These are phyloP conservation scores for Monochamus alternatus DNA, from an alignment of 2,888 invertebrate genomes.

Conservation along the genomic window DNA sequence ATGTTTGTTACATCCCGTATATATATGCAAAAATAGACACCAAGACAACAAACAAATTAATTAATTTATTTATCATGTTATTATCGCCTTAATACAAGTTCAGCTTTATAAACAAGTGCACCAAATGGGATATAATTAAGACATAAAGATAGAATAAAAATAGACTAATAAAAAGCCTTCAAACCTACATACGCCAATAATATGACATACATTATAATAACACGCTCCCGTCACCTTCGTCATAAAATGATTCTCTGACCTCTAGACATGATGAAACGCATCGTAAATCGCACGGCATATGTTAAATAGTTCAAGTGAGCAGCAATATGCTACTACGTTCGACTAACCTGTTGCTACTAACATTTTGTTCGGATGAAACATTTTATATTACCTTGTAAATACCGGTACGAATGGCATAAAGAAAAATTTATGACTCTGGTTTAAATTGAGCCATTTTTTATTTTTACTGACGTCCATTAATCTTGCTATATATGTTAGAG, in stretches of 20 bases:
- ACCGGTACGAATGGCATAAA: not conserved
- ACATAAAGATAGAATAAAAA: too few species aligned
- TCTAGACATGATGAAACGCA: not conserved
- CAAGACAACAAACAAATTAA: too few species aligned
- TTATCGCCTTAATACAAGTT: too few species aligned
- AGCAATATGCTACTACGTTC: slow-evolving; percentile 7
- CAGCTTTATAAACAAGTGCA: too few species aligned
- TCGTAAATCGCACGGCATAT: not conserved
- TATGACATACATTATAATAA: not conserved
- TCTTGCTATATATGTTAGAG: not conserved
- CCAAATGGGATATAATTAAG: too few species aligned
- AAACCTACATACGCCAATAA: not conserved
- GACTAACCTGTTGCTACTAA: slow-evolving; percentile 25
- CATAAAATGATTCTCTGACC: not conserved
- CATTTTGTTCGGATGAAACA: not conserved
- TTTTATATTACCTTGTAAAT: slow-evolving; percentile 18
- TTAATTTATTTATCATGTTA: too few species aligned
- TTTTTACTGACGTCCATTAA: not conserved
- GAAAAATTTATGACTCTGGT: slow-evolving; percentile 9
- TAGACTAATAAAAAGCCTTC: too few species aligned
- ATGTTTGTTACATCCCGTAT: too few species aligned
- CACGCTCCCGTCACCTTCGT: not conserved
- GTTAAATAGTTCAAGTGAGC: slow-evolving; percentile 10
- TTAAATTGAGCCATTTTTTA: not conserved
- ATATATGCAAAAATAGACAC: too few species aligned